Percentiles rank a stretch among this genome's conserved stretches.
phyloP scores from a whole-genome alignment of 2,113 vertebrate species.

The Platichthys flesus region DNA sequence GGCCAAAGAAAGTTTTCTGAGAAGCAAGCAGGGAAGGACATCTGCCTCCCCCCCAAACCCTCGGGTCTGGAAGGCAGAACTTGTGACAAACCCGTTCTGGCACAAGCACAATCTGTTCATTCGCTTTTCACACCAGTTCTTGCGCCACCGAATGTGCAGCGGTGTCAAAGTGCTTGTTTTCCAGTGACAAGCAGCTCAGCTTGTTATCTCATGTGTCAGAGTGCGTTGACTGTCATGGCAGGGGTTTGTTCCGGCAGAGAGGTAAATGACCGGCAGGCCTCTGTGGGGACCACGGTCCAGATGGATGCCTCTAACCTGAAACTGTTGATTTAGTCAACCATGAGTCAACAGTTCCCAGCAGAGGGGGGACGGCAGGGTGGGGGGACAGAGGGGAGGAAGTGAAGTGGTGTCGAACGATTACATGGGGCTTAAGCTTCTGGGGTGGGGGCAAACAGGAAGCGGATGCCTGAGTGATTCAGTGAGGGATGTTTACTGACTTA shows the following conservation, averaged over 20 bases:
- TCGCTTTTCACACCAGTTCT: constrained; percentile 42
- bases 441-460: constrained; percentile 70
- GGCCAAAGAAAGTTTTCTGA: constrained; percentile 16
- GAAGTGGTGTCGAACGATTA: constrained; percentile 67
- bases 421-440: constrained; percentile 66
- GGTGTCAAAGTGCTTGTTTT: constrained; percentile 54
- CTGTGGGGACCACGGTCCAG: constrained; percentile 52
- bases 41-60: constrained; percentile 24
- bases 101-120: constrained; percentile 37
- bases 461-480: constrained; percentile 63
- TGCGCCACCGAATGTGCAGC: constrained; percentile 23
- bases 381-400: constrained; percentile 66
- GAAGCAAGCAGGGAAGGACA: constrained; percentile 11
- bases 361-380: constrained; percentile 52
- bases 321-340: constrained; percentile 75
- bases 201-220: constrained; percentile 66
- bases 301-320: constrained; percentile 54
- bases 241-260: constrained; percentile 61
- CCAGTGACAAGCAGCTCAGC: constrained; percentile 42
- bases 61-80: constrained; percentile 28
- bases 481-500: constrained; percentile 24
- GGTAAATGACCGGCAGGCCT: constrained; percentile 62
- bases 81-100: constrained; percentile 42
- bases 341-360: constrained; percentile 74
- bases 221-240: constrained; percentile 50